phyloP scores from a whole-genome alignment of 92 coral and sea anemone species.

The Diadumene lineata region DNA sequence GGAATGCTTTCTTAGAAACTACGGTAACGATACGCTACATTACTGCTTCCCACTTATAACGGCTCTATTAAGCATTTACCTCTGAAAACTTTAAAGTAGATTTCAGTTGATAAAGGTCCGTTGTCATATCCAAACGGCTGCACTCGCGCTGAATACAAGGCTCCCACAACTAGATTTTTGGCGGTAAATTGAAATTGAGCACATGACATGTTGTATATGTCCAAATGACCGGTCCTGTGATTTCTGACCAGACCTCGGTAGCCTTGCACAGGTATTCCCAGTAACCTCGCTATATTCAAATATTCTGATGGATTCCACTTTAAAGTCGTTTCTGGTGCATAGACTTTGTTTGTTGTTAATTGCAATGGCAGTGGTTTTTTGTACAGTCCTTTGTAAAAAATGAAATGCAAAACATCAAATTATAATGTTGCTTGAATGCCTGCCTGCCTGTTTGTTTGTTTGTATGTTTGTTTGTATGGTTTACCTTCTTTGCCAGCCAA shows the following conservation, averaged over 20 bases:
- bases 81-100: neutral
- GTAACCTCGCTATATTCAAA: too few relatives aligned
- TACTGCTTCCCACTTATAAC: too few relatives aligned
- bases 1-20: too few relatives aligned
- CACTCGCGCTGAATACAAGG: neutral
- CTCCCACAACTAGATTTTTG: neutral
- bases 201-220: neutral
- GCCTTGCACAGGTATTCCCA: neutral
- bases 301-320: neutral
- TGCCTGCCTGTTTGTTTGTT: too few relatives aligned
- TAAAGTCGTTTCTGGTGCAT: neutral
- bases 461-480: too few relatives aligned
- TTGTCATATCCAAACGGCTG: constrained; percentile 11
- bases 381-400: neutral
- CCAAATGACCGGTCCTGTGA: neutral
- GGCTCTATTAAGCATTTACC: neutral
- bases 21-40: too few relatives aligned
- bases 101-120: neutral
- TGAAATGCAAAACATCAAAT: too few relatives aligned
- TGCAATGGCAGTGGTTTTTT: neutral
- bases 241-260: neutral
- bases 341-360: neutral
- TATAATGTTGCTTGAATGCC: too few relatives aligned
- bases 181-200: neutral
- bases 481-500: constrained; percentile 1